Conservation (phyloP, 2,113 vertebrate species). For the Cygnus atratus region DNA sequence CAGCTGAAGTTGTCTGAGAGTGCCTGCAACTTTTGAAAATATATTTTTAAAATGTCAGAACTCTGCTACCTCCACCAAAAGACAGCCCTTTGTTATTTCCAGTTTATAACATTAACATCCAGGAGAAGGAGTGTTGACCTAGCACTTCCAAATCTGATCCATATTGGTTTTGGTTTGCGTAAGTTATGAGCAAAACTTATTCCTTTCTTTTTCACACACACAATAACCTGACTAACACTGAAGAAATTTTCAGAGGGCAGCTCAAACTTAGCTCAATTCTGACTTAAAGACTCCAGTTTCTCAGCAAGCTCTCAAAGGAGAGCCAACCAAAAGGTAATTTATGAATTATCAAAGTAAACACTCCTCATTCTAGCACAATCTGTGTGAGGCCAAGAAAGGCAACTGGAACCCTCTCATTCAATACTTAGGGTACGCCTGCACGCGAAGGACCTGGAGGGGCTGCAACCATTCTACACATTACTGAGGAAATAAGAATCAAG, state of each 20-base stretch:
- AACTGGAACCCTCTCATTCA: neutral
- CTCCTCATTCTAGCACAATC: neutral
- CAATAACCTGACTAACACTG: neutral
- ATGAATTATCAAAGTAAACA: neutral
- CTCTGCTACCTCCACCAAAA: neutral
- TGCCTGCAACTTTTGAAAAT: neutral
- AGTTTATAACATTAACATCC: neutral
- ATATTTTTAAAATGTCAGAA: neutral
- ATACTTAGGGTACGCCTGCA: neutral
- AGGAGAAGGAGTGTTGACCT: neutral
- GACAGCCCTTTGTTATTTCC: neutral
- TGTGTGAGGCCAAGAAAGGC: neutral
- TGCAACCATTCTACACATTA: neutral
- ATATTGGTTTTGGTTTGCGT: neutral
- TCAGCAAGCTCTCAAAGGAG: neutral
- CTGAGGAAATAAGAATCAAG: rapidly evolving
- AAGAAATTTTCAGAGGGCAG: neutral
- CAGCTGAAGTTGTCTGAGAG: neutral
- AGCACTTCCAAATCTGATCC: neutral
- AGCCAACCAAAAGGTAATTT: neutral
- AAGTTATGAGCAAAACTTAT: neutral
- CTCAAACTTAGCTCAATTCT: neutral
- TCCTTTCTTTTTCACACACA: neutral
- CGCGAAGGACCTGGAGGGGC: neutral
- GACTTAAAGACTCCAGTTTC: neutral